Base-by-base conservation (phyloP, 2,113 vertebrate genomes). In the Thalassarche chlororhynchos region DNA sequence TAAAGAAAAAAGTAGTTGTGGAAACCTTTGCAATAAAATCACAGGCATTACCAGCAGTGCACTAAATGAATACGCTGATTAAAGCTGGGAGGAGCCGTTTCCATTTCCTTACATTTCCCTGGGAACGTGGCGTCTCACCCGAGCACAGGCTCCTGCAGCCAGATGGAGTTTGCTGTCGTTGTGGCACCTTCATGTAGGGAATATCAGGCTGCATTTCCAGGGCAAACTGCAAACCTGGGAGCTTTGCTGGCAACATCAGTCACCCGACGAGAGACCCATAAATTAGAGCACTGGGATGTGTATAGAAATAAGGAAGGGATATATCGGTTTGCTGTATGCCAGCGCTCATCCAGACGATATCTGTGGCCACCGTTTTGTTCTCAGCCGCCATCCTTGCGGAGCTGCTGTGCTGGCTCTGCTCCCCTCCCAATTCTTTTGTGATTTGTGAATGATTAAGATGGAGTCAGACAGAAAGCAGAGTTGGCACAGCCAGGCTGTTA, bases 401-500 rank as follows among this genome's bases (percentile, higher is more conserved):
- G 95, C 81, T 92, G 93, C 77, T 65, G 74, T 64, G 81, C 87
- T 93, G 93, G 84, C 84, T 85, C 40, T 58, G 40, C 87, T 95
- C 84, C 34, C 79, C 91, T 95, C 87, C 81, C 84, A 72, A 21
- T 75, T 47, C 92, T 97, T 95, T 61, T 92, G 96, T 96, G 97
- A 90, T 87, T 97, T 94, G 91, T 49, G 84, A 80, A 69, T 96
- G 91, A 90, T 96, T 93, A 94, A 96, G 95, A 97, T 92, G 91
- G 95, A 97, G 89, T 94, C 95, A 93, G 93, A 94, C 77, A 93
- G 97, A 94, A 94, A 95, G 87, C 93, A 77, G 96, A 87, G 89
- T 57, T 96, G 97, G 94, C 95, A 94, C 74, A 87, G 70, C 89
- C 94, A 47, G 95, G 87, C 97, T 95, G 94, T 87, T 96, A 89